Evolutionary conservation across 2,888 invertebrate genomes (phyloP).

Genomic region (Xanthia togata): DNA sequence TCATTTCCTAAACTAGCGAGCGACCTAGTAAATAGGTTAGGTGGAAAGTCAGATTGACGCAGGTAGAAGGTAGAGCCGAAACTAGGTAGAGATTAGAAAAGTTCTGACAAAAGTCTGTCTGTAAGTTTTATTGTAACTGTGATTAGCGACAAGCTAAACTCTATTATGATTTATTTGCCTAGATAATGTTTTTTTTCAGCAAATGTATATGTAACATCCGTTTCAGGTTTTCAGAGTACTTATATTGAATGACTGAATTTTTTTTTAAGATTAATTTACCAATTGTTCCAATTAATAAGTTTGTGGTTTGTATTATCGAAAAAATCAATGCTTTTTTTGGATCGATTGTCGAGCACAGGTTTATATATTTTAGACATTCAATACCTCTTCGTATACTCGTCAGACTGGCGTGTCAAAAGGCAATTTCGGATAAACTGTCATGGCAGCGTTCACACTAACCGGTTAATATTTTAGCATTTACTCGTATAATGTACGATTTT

Average conservation of each 20-base stretch:
- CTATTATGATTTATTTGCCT: slow-evolving; percentile 21
- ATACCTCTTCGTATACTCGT: slow-evolving; percentile 22
- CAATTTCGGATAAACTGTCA: slow-evolving; percentile 53
- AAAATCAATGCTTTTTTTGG: neutral
- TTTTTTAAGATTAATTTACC: neutral
- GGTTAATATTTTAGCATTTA: slow-evolving; percentile 63
- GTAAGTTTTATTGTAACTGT: slow-evolving; percentile 30
- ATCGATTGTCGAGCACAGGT: neutral
- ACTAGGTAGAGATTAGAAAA: slow-evolving; percentile 53
- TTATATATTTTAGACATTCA: slow-evolving; percentile 23
- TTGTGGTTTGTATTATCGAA: neutral
- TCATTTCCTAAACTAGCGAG: slow-evolving; percentile 71
- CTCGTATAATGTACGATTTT: slow-evolving; percentile 46
- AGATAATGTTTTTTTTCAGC: neutral
- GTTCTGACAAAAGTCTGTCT: slow-evolving; percentile 26
- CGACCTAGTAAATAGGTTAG: slow-evolving; percentile 72
- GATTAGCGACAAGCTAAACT: slow-evolving; percentile 17
- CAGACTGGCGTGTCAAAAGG: slow-evolving; percentile 55
- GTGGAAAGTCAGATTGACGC: slow-evolving; percentile 60
- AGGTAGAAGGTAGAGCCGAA: slow-evolving; percentile 38
- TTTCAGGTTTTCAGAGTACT: neutral
- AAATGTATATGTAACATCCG: neutral
- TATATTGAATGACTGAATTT: no score
- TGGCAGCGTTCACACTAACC: slow-evolving; percentile 61
- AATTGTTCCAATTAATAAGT: neutral